phyloP scores from a whole-genome alignment of 2,113 vertebrate genomes.

The Gnathochromis pfefferi region DNA sequence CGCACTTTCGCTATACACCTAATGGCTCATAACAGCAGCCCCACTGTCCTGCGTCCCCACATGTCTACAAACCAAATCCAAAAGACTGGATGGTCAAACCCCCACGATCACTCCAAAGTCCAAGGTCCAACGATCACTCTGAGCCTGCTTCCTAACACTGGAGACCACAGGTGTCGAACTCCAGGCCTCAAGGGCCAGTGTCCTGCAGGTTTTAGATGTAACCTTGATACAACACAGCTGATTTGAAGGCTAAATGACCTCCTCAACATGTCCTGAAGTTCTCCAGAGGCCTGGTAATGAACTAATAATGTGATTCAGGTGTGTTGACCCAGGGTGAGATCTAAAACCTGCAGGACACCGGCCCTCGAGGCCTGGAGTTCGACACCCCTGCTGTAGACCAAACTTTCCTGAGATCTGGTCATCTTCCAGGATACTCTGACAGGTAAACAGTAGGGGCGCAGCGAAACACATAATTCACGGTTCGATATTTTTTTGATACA shows the following conservation, averaged over 20 bases:
- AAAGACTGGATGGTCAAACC: neutral
- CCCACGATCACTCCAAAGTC: neutral
- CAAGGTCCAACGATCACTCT: neutral
- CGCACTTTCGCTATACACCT: neutral
- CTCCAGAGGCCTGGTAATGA: too few relatives aligned
- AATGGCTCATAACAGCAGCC: neutral
- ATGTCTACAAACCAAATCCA: neutral
- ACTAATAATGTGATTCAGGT: too few relatives aligned
- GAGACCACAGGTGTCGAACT: fast-evolving
- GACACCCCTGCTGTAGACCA: neutral
- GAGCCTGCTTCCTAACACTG: neutral
- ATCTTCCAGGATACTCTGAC: neutral
- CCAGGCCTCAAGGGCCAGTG: fast-evolving
- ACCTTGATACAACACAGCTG: neutral
- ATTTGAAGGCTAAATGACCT: neutral
- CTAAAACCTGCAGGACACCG: too few relatives aligned
- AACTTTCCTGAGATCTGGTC: neutral
- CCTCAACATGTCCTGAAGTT: too few relatives aligned
- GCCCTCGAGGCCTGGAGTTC: too few relatives aligned
- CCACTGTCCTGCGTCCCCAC: neutral
- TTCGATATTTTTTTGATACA: too few relatives aligned
- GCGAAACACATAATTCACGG: too few relatives aligned
- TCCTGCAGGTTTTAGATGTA: neutral
- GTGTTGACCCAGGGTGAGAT: too few relatives aligned
- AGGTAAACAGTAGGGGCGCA: neutral